Evolutionary conservation across 2,888 invertebrate species (phyloP).

Genomic region (Capitulum mitella): DNA sequence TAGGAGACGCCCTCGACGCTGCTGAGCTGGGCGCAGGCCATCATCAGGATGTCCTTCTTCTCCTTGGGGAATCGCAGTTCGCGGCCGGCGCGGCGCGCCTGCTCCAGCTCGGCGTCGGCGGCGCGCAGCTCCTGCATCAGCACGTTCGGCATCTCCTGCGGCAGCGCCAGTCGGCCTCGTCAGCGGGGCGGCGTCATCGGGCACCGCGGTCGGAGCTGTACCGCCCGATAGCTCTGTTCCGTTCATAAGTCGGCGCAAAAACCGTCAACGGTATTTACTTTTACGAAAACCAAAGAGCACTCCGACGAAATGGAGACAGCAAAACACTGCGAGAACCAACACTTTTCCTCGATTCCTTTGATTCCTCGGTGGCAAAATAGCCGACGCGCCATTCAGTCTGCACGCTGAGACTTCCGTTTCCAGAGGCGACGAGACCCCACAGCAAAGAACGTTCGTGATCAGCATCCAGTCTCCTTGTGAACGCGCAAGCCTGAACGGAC

Average conservation of each 20-base stretch:
- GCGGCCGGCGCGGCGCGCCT: constrained; percentile 76
- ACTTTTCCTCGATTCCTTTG: no score
- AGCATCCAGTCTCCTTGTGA: no score
- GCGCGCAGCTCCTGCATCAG: constrained; percentile 71
- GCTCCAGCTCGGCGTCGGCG: constrained; percentile 78
- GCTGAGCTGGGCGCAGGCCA: constrained; percentile 72
- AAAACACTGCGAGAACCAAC: neutral
- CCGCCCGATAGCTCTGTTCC: no score
- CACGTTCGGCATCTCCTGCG: constrained; percentile 60
- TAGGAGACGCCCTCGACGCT: neutral
- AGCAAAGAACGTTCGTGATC: no score
- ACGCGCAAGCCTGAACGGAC: no score
- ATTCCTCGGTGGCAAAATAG: no score
- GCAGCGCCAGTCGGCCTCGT: constrained; percentile 43
- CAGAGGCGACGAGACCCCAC: no score
- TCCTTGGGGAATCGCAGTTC: constrained; percentile 91
- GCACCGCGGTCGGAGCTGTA: neutral
- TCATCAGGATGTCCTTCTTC: constrained; percentile 85
- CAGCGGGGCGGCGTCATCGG: neutral
- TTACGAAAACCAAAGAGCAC: neutral
- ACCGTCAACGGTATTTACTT: neutral
- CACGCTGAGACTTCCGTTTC: no score
- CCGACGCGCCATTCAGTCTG: no score
- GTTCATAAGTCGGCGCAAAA: no score
- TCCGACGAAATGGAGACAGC: no score